Base-by-base conservation (phyloP, 2,888 invertebrate species). In the Chymomyza amoena region DNA sequence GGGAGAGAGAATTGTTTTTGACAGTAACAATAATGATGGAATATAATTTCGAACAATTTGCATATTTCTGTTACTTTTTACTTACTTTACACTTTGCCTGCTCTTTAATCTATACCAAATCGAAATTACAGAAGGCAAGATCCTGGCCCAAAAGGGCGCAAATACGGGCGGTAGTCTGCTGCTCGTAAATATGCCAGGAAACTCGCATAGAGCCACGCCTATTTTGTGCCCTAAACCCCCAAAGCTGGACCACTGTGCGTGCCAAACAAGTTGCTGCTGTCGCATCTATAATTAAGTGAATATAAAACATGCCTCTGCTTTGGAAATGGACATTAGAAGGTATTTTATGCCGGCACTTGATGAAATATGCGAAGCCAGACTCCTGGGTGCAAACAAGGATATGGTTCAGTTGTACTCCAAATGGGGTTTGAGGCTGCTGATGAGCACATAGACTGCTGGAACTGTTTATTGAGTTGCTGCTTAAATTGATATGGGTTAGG, bases 251-350 rank as follows among this genome's bases (percentile, higher is more conserved):
- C 10, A 45, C 39, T 45, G 39, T 45, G 39, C 39, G 39, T 45
- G 39, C 39, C 39, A 45, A 13, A 45, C 39, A 13, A 45, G 39
- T 45, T 45, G 39, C 67, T 62, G 66, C 71, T 88, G 87, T 74
- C 81, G 84, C 84, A 86, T 85, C 77, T 77, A 85, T 85, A 85
- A 88, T 85, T 85, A 85, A 86, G 88, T 75, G 84, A 78, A 88
- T 80, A 76, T 75, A 77, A 66, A 70, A 69, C 70, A 57, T 72
- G 67, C 66, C 66, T 57, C 51, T 68, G 61, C 18, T 28, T 20
- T 54, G 28, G 50, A 5, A 57, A 52, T 60, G 64, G 36, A 61
- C 74, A 70, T 59, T 66, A 66, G 78, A 63, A 82, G 73, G 64
- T 72, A 76, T 77, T 80, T 72, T 75, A 70, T 73, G 74, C 76